Base-by-base conservation (phyloP, 2,888 invertebrate species). In the Cephus pulcher region DNA sequence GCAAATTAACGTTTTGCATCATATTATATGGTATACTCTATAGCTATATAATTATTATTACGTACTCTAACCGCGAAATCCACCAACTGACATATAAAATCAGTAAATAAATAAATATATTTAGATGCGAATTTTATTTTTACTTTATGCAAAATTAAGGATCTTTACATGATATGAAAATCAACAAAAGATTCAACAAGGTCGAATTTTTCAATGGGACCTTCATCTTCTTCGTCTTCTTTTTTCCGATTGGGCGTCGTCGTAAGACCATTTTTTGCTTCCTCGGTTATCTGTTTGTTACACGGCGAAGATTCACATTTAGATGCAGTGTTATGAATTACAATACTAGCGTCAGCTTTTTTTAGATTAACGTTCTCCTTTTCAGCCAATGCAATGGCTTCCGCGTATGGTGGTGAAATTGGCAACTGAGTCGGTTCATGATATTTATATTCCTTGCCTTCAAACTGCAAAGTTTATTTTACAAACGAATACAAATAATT, bases 401-500 rank as follows among this genome's bases (percentile, higher is more conserved):
- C 94, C 87, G 94, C 93, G 82, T 96, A 97, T 0, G 96, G 96
- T 12, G 97, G 96, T 77, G 95, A 93, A 76, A 96, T 95, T 0
- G 96, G 96, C 34, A 93, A 92, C 91, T 97, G 96, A 4, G 96
- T 94, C 12, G 96, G 96, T 75, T 95, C 94, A 78, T 93, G 94
- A 82, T 95, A 95, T 82, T 93, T 92, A 90, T 96, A 96, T 69
- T 93, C 92, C 33, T 94, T 94, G 32, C 94, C 94, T 80, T 94
- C 93, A 11, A 95, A 89, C 91, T 94, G 82, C 74, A 85, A 88
- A 76, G 69, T 78, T 78, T 77, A 75, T 73, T 76, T 69, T 68
- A 68, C 33, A n/a, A 1, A 30, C 70, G 56, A 78, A 71, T 75
- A 56, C 35, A 74, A 70, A 70, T 76, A 30, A 75, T 30, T 69